phyloP scores from a whole-genome alignment of 2,113 vertebrate species.

The Myotis yumanensis region DNA sequence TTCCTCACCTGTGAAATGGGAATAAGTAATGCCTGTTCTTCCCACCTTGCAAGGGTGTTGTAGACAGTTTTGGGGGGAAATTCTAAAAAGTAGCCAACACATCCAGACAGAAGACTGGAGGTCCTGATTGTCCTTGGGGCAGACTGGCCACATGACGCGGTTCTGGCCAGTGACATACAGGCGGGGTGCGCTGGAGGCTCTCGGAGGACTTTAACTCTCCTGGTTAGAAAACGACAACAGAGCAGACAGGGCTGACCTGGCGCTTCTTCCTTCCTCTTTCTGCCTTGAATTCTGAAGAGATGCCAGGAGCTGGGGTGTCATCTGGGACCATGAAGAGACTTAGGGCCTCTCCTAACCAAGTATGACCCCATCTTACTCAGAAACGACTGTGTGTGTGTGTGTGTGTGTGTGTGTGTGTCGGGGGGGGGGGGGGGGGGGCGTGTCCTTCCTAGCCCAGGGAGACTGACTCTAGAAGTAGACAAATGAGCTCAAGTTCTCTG shows the following conservation, averaged over 20 bases:
- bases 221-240: not conserved
- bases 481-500: not conserved
- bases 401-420: no score
- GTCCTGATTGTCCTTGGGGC: not conserved
- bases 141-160: not conserved
- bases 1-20: not conserved
- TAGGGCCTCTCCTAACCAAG: not conserved
- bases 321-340: not conserved
- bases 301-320: not conserved
- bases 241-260: not conserved
- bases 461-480: not conserved
- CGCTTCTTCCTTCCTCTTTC: not conserved
- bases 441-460: not conserved
- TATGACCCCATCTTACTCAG: not conserved
- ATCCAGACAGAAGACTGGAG: not conserved
- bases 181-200: not conserved
- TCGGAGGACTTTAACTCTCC: not conserved
- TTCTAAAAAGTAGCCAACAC: not conserved
- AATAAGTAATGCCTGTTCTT: not conserved
- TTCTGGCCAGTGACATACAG: not conserved
- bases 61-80: not conserved
- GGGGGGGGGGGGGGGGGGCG: no score
- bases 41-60: not conserved
- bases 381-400: not conserved
- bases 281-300: not conserved